Base-by-base conservation (phyloP, 2,113 vertebrate genomes). In the Mormyrus lacerda region DNA sequence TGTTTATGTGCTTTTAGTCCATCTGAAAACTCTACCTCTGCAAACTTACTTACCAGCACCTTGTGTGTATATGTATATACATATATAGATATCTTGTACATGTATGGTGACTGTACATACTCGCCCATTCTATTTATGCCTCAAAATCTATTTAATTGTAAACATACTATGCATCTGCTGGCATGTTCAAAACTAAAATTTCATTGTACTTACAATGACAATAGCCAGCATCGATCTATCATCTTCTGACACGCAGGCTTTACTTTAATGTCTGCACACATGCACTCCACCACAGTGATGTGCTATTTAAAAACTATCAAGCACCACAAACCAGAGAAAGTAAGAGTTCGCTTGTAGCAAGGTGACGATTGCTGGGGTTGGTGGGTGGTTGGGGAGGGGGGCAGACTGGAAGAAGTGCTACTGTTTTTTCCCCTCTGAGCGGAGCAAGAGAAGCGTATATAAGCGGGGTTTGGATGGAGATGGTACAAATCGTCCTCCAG, bases 311-410 rank as follows among this genome's bases (percentile, higher is more conserved):
- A 24, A 11, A 55, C n/a, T 27, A 11, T 13, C 47, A 86, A 24
- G n/a, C 85, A 35, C 85, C 85, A 87, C 48, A 51, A 53, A 87
- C 48, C 50, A 53, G 15, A 35, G 19, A 82, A 89, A 83, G 88
- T 88, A 88, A 88, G n/a, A 73, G 87, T 88, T 19, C 53, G 45
- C 50, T 48, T 17, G 5, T 2, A 42, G 73, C 5, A 79, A 79
- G 4, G 24, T 87, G 85, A 39, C n/a, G 50, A 39, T 39, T 86
- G 85, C 27, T 53, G 45, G 85, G 48, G 13, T n/a, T 11, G 50
- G 44, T 50, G 50, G 47, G 50, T 39, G 50, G 50, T 39, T 53
- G 19, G n/a, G 61, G n/a, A 27, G 85, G 85, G 48, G n/a, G 50
- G 85, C 85, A 6, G 21, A 13, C 10, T 53, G 85, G 73, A 83